These are phyloP conservation scores for Xenentodon cancila DNA, from an alignment of 2,797 vertebrate species.

Conservation along the genomic window DNA sequence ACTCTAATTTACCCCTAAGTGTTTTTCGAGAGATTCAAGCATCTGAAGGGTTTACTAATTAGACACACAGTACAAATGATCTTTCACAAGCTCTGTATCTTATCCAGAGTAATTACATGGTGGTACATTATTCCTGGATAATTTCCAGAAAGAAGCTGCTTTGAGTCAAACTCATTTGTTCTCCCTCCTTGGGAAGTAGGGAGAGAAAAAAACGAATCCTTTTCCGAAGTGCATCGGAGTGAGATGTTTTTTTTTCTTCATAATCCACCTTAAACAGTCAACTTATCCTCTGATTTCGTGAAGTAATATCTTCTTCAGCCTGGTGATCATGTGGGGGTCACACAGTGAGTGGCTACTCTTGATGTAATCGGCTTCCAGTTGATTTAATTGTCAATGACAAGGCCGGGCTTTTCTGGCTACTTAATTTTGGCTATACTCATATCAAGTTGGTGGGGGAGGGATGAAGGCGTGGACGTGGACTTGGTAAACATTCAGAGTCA, in stretches of 20 bases:
- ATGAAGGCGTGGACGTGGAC: slow-evolving; percentile 22
- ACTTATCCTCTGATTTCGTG: slow-evolving; percentile 26
- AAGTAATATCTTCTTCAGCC: slow-evolving; percentile 45
- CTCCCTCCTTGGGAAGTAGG: slow-evolving; percentile 58
- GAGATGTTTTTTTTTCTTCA: slow-evolving; percentile 24
- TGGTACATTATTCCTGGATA: slow-evolving; percentile 85
- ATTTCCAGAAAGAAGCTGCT: slow-evolving; percentile 84
- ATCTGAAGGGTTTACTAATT: slow-evolving; percentile 87
- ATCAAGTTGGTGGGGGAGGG: slow-evolving; percentile 44
- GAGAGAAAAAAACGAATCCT: slow-evolving; percentile 30
- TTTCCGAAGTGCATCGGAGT: slow-evolving; percentile 41
- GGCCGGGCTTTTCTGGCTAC: slow-evolving; percentile 65
- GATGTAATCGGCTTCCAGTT: slow-evolving; percentile 61
- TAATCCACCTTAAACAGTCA: slow-evolving; percentile 43
- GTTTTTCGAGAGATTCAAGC: slow-evolving; percentile 79
- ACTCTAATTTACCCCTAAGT: slow-evolving; percentile 76
- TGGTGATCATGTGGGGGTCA: slow-evolving; percentile 55
- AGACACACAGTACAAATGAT: slow-evolving; percentile 87
- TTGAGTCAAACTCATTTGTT: slow-evolving; percentile 80
- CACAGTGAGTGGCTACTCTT: slow-evolving; percentile 45
- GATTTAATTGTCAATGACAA: slow-evolving; percentile 77
- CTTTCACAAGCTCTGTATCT: slow-evolving; percentile 84
- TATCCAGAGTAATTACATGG: slow-evolving; percentile 85
- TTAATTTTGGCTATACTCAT: slow-evolving; percentile 71
- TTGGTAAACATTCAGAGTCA: slow-evolving; percentile 64